A percentile compares a stretch with the other conserved stretches of the same genome.
Evolutionary conservation across 1,140 invertebrate species (phyloP).

Genomic region (Babylonia areolata): DNA sequence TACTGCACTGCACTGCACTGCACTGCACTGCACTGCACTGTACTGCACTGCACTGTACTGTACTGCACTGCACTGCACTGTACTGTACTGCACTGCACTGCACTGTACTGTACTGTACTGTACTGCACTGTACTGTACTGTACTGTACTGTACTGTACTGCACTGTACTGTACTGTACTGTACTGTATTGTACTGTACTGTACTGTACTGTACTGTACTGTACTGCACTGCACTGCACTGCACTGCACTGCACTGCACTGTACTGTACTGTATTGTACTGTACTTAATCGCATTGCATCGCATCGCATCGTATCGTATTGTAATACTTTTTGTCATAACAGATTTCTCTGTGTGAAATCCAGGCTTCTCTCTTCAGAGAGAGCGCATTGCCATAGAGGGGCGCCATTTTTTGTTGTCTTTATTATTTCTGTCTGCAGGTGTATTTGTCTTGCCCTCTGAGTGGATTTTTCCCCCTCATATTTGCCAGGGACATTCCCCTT

Average conservation of each 20-base stretch:
- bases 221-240: background rate
- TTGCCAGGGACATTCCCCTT: too few species aligned
- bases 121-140: slow-evolving; percentile 32
- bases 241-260: too few species aligned
- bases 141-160: slow-evolving; percentile 38
- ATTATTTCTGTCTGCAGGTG: background rate
- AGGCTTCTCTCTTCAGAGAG: too few species aligned
- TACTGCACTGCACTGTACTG: slow-evolving; percentile 24
- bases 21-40: slow-evolving; percentile 28
- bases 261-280: background rate
- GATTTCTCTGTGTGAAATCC: too few species aligned
- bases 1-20: background rate
- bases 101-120: background rate
- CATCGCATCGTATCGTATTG: slow-evolving; percentile 28
- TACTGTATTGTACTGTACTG: slow-evolving; percentile 17
- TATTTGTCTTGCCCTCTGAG: too few species aligned
- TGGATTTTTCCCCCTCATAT: too few species aligned
- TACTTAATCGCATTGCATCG: too few species aligned
- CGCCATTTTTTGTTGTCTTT: background rate
- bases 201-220: too few species aligned
- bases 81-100: background rate
- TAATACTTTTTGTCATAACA: too few species aligned
- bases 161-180: slow-evolving; percentile 32
- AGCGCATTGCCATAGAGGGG: too few species aligned
- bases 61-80: slow-evolving; percentile 34